Evolutionary conservation across 2,888 invertebrate genomes (phyloP), one percentile per base, ranked within the genome.

Genomic region (Eristalis pertinax): DNA sequence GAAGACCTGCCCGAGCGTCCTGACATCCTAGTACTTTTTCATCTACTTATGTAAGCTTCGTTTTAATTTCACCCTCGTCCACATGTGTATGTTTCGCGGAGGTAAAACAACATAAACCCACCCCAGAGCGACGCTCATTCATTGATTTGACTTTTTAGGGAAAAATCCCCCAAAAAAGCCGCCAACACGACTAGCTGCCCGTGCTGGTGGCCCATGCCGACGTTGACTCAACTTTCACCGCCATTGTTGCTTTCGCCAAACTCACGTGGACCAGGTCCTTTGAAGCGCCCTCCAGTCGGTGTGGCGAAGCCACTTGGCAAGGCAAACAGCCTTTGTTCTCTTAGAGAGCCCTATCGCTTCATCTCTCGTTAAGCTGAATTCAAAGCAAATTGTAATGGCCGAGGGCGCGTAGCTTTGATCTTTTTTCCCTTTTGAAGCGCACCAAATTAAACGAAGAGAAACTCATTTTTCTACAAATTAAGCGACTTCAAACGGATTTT

Each of bases 401-500:
- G 19, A 19, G 19, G 50, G 19, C 50, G 8, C 50, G 19, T 50
- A 63, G 78, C 86, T 86, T 87, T 87, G 87, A 85, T 84, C 80
- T 63, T 73, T 4, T 8, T 32, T 2, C 7, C 1, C 8, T 0
- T 77, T 73, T 74, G 32, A 65, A 69, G 67, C 24, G n/a, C 24
- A 56, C 11, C 38, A 56, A 43, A 69, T 70, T 10, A 73, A 50
- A 62, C 50, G 69, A 69, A 68, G 58, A 68, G 63, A 85, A 74
- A 85, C 62, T 29, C 35, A 72, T 81, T 85, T 32, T 84, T 85
- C 76, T 67, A 13, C 67, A 70, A 79, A 88, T 86, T 89, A 87
- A 77, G 75, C 90, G 88, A 91, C 91, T 91, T 91, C 91, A 92
- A 92, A 92, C 90, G 90, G 88, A 76, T 90, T 89, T 90, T 90